Evolutionary conservation across 1,140 invertebrate species (phyloP), one percentile per base, ranked within the genome.

Genomic region (Samia ricini): DNA sequence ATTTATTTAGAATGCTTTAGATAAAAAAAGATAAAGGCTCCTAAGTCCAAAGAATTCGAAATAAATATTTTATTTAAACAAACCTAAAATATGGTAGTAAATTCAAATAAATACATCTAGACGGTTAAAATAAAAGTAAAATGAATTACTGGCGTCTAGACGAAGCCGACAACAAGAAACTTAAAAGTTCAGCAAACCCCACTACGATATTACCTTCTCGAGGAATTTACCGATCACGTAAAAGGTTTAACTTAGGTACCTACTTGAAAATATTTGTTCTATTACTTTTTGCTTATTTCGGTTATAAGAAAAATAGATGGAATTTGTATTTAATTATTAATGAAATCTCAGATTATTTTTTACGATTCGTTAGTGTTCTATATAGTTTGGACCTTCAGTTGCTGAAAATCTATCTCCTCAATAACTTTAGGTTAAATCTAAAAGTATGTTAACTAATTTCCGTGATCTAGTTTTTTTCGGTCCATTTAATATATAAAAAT

Each of bases 81-180:
- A 42, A 42, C 33, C 7, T 42, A 42, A 42, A 42, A 15, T 12
- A 42, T 4, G 10, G 33, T 42, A 42, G 1, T 42, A 12, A 42
- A 42, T 3, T 10, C 19, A 29, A 42, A 26, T 42, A n/a, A 42
- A 29, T 2, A 57, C 4, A 42, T 57, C 56, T 29, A 57, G 56
- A 57, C 29, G 8, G 2, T 15, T 1, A 36, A 29, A 12, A 33
- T 19, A 55, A 24, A 57, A 10, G 42, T 57, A 57, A 57, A 57
- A 57, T 29, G 29, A 23, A 57, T 57, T 21, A 29, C 12, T 36
- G 18, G 24, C 20, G 56, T 57, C 56, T 57, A 57, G 56, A 57
- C 56, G 19, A 29, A 57, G 10, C 56, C 56, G 29, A 42, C 26
- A 29, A 36, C n/a, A 55, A 42, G n/a, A 42, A 10, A 42, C 10